Evolutionary conservation across 2,888 invertebrate species (phyloP), one percentile per base, ranked within the genome.

Genomic region (Smittia aterrima): DNA sequence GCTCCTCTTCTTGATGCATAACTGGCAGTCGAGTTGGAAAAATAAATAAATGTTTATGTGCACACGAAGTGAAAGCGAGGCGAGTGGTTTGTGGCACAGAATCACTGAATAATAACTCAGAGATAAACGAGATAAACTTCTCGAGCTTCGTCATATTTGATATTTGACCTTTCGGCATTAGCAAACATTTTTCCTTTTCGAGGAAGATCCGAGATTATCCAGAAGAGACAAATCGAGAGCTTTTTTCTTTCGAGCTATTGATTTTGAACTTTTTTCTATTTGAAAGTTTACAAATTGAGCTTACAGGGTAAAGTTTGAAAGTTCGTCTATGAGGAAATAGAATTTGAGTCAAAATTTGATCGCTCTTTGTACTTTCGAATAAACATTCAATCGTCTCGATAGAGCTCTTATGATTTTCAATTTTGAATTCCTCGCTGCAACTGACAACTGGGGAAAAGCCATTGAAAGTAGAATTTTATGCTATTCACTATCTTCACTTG

Each of bases 81-180:
- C 6, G 64, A 66, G 27, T 9, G 32, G 32, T 32, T 9, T 32
- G 32, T 32, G 27, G 27, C 22, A 20, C 1, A n/a, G 47, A 67
- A 67, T 11, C 25, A 64, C 25, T 41, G 53, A 54, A 70, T 70
- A 70, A 54, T 70, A 70, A 70, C 24, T 16, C 20, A 25, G 1
- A 70, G 27, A 53, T 70, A 70, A 70, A 70, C 47, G 18, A 54
- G 70, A n/a, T n/a, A n/a, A n/a, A n/a, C n/a, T 27, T 53, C 70
- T 54, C 25, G 70, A 70, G 70, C 54, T 58, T 22, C 16, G 58
- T 32, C 32, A 9, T 18, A 58, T 70, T 25, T 27, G 41, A 70
- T 54, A 58, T 70, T 70, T 70, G 54, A 70, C 53, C 70, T 70
- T 53, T 54, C 18, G 53, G 24, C 13, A 11, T 9, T 24, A n/a